phyloP scores from a whole-genome alignment of 2,888 invertebrate genomes.

The Neoascia interrupta region DNA sequence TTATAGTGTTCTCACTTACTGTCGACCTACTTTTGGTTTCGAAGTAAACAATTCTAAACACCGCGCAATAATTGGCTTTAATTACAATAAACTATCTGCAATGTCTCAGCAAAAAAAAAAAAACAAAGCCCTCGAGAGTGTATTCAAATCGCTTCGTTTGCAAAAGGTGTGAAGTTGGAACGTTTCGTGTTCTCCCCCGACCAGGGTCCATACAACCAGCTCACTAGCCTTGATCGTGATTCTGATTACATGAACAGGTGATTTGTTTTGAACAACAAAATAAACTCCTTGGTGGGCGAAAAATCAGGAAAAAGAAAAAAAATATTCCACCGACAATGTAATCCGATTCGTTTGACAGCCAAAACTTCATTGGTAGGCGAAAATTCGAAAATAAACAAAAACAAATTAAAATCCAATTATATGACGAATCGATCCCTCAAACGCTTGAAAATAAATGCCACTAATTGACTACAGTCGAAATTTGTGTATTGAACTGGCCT shows the following conservation, averaged over 20 bases:
- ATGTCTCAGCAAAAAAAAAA: slow-evolving; percentile 26
- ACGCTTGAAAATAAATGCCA: too few relatives aligned
- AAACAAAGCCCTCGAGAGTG: not conserved
- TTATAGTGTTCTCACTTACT: not conserved
- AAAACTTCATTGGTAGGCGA: not conserved
- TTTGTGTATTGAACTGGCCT: too few relatives aligned
- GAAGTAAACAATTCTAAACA: slow-evolving; percentile 30
- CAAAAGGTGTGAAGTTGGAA: slow-evolving; percentile 15
- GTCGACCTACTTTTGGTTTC: slow-evolving; percentile 29
- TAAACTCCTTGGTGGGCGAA: not conserved
- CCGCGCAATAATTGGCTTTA: slow-evolving; percentile 9
- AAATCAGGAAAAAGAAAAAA: not conserved
- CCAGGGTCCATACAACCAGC: slow-evolving; percentile 1
- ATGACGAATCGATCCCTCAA: not conserved
- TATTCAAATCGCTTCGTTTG: too few relatives aligned
- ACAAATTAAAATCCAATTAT: slow-evolving; percentile 21
- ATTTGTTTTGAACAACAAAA: slow-evolving; percentile 1
- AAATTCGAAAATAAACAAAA: not conserved
- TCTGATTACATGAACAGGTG: slow-evolving; percentile 40
- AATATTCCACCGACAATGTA: slow-evolving; percentile 3
- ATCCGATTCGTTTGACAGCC: not conserved
- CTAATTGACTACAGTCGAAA: too few relatives aligned
- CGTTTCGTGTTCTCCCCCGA: too few relatives aligned
- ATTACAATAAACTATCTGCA: slow-evolving; percentile 2
- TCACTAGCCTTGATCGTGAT: slow-evolving; percentile 52